A percentile compares a stretch with the other conserved stretches of the same genome.
These are phyloP conservation scores for Drosophila truncata DNA, from an alignment of 1,140 invertebrate genomes.

Conservation along the genomic window DNA sequence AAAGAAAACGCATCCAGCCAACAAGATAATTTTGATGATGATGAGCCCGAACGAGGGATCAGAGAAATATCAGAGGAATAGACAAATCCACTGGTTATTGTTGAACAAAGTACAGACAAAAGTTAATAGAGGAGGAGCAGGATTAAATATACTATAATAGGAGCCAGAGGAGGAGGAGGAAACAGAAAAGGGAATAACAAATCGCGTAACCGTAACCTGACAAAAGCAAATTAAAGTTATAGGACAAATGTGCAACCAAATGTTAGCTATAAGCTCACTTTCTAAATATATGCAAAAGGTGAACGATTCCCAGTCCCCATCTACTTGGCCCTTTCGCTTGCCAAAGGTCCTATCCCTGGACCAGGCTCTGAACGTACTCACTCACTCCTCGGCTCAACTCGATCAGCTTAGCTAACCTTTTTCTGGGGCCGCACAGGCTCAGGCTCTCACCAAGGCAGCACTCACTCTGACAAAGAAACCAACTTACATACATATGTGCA, in stretches of 20 bases:
- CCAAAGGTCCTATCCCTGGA: conserved; percentile 25
- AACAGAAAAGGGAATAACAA: conserved; percentile 43
- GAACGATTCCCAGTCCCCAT: conserved; percentile 17
- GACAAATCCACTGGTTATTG: conserved; percentile 55
- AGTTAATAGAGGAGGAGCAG: conserved; percentile 10
- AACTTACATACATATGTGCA: conserved; percentile 62
- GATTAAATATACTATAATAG: conserved; percentile 8
- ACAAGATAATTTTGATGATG: conserved; percentile 24
- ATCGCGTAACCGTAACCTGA: conserved; percentile 72
- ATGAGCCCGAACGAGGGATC: conserved; percentile 35
- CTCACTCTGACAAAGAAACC: conserved; percentile 43
- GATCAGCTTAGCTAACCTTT: conserved; percentile 46
- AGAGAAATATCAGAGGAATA: conserved; percentile 10
- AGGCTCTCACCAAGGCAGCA: conserved; percentile 18
- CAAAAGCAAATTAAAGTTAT: conserved; percentile 45
- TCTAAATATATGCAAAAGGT: conserved; percentile 51
- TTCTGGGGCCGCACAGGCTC: conserved; percentile 34
- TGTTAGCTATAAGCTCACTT: conserved; percentile 68
- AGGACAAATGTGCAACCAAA: conserved; percentile 47
- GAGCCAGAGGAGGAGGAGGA: conserved; percentile 9
- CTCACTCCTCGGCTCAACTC: conserved; percentile 18
- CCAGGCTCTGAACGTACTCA: conserved; percentile 40
- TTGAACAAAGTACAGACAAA: conserved; percentile 39
- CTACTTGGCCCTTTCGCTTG: conserved; percentile 32
- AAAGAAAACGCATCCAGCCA: conserved; percentile 70